Percentiles rank a stretch among this genome's conserved stretches.
phyloP scores from a whole-genome alignment of 2,113 vertebrate species.

The Garra rufa region DNA sequence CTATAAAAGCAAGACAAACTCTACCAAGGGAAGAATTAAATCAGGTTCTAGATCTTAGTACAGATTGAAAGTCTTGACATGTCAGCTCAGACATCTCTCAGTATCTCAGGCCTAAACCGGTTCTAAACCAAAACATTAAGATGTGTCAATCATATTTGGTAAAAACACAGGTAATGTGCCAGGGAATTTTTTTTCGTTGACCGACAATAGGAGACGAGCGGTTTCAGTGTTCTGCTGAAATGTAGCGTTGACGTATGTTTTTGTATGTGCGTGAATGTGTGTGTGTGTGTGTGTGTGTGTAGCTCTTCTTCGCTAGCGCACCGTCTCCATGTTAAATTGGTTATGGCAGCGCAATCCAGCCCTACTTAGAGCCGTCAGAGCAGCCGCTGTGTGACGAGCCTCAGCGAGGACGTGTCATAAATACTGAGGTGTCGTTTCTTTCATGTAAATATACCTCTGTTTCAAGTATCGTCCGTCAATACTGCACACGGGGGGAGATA shows the following conservation, averaged over 20 bases:
- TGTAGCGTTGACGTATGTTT: not conserved
- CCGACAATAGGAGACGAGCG: not conserved
- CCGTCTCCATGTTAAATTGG: slow-evolving; percentile 58
- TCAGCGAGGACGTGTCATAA: slow-evolving; percentile 51
- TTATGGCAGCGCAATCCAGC: slow-evolving; percentile 57
- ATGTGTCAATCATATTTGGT: slow-evolving; percentile 12
- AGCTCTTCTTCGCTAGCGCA: slow-evolving; percentile 40
- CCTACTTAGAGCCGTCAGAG: slow-evolving; percentile 53
- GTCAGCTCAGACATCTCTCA: not conserved
- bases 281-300: slow-evolving; percentile 22
- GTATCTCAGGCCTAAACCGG: not conserved
- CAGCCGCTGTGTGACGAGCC: slow-evolving; percentile 51
- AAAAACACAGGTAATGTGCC: slow-evolving; percentile 20
- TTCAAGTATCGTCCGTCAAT: slow-evolving; percentile 52
- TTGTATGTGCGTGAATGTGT: not conserved
- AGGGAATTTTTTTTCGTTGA: not conserved
- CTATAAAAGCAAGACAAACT: slow-evolving; percentile 4
- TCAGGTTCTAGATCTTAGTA: not conserved
- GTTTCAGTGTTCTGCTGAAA: slow-evolving; percentile 28
- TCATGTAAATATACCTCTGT: slow-evolving; percentile 55
- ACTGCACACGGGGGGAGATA: not conserved
- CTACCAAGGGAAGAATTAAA: not conserved
- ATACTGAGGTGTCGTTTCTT: slow-evolving; percentile 51
- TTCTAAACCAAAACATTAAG: not conserved
- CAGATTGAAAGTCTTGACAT: slow-evolving; percentile 2